These are phyloP conservation scores for Trissolcus basalis DNA, from an alignment of 1,140 invertebrate genomes.

Conservation along the genomic window DNA sequence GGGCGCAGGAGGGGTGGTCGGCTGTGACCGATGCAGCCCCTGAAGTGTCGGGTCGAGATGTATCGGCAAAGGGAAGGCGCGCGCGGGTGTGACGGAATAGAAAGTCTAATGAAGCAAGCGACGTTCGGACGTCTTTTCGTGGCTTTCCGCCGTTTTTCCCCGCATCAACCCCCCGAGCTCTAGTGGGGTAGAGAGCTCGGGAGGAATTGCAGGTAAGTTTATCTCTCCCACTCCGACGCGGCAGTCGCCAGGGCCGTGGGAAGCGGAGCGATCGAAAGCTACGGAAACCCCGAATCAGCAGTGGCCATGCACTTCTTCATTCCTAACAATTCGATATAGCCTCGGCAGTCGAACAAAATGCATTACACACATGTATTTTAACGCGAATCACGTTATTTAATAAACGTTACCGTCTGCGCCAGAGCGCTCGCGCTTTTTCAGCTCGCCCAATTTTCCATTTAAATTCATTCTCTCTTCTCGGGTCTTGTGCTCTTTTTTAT, in stretches of 20 bases:
- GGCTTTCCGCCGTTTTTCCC: constrained; percentile 58
- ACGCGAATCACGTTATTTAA: constrained; percentile 42
- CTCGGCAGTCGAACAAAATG: constrained; percentile 32
- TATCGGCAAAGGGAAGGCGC: no score
- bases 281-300: constrained; percentile 55
- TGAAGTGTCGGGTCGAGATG: constrained; percentile 38
- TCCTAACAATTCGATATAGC: constrained; percentile 39
- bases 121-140: constrained; percentile 59
- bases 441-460: neutral
- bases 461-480: no score
- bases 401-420: constrained; percentile 10
- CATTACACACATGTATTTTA: constrained; percentile 48
- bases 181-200: constrained; percentile 55
- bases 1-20: neutral
- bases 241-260: constrained; percentile 54
- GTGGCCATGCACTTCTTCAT: constrained; percentile 49
- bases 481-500: constrained; percentile 1
- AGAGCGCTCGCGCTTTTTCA: neutral
- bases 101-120: constrained; percentile 55
- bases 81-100: constrained; percentile 22
- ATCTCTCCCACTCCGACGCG: constrained; percentile 49
- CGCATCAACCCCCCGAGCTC: constrained; percentile 46
- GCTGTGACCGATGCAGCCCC: constrained; percentile 41
- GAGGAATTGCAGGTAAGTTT: constrained; percentile 58
- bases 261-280: constrained; percentile 58